phyloP scores from a whole-genome alignment of 1,140 invertebrate genomes.

The Magallana angulata region DNA sequence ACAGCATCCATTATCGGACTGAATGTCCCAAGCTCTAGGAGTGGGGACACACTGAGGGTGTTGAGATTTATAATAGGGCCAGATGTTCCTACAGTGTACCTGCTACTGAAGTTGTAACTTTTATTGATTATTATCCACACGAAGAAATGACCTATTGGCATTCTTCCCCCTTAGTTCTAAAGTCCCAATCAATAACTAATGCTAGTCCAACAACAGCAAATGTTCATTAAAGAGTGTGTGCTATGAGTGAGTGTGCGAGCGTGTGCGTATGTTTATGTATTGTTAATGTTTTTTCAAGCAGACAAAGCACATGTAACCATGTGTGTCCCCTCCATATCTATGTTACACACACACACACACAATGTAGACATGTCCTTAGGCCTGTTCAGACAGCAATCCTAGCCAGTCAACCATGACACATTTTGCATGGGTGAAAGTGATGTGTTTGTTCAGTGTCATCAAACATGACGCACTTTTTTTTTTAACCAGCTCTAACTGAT shows the following conservation, averaged over 20 bases:
- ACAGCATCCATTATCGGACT: not conserved
- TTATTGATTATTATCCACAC: conserved; percentile 32
- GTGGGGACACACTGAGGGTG: not conserved
- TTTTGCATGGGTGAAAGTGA: conserved; percentile 35
- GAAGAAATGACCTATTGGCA: conserved; percentile 35
- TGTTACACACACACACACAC: not conserved
- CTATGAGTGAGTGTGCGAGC: not conserved
- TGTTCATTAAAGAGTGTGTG: conserved; percentile 14
- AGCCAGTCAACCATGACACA: conserved; percentile 13
- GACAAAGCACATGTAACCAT: conserved; percentile 7
- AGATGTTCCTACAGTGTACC: conserved; percentile 22
- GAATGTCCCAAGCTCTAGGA: not conserved
- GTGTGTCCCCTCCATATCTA: conserved; percentile 17
- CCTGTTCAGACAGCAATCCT: conserved; percentile 9
- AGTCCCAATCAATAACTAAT: conserved; percentile 34
- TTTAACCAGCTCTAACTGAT: not conserved
- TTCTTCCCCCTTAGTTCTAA: conserved; percentile 18
- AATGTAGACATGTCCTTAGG: conserved; percentile 17
- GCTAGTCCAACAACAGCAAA: conserved; percentile 15
- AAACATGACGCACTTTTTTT: conserved; percentile 7
- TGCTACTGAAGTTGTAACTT: conserved; percentile 20
- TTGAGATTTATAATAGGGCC: not conserved
- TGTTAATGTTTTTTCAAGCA: conserved; percentile 23
- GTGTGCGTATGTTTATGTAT: not conserved
- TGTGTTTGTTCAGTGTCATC: conserved; percentile 26